Evolutionary conservation across 2,888 invertebrate genomes (phyloP).

Genomic region (Acanthosepion lycidas): DNA sequence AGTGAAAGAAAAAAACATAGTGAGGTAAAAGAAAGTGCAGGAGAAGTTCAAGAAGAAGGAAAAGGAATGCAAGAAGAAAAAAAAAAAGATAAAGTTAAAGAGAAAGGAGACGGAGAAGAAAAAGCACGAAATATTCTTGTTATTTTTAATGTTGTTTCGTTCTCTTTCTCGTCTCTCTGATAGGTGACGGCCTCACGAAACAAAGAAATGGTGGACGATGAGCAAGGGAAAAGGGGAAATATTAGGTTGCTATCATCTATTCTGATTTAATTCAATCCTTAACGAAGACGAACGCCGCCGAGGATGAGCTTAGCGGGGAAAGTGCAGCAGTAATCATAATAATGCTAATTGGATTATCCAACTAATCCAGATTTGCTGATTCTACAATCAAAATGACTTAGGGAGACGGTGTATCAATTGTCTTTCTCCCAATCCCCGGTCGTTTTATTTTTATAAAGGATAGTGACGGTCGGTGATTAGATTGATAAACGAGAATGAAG

Average conservation of each 20-base stretch:
- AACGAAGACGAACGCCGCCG: neutral
- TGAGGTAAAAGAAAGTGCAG: no score
- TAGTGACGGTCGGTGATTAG: neutral
- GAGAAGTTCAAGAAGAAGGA: no score
- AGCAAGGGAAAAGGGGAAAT: fast-evolving
- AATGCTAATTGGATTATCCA: neutral
- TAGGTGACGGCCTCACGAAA: neutral
- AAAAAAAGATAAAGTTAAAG: no score
- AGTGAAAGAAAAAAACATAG: no score
- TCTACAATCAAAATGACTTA: neutral
- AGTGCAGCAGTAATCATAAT: neutral
- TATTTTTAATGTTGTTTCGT: no score
- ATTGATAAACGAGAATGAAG: neutral
- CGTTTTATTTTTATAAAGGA: neutral
- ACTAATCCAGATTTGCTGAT: neutral
- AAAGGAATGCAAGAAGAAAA: no score
- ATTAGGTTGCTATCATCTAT: no score
- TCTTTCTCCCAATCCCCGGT: neutral
- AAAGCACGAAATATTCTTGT: no score
- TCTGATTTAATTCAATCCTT: slow-evolving; percentile 2
- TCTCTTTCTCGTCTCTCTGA: neutral
- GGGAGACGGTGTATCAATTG: neutral
- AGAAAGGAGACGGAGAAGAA: no score
- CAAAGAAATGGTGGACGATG: neutral
- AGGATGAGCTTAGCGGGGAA: neutral